Evolutionary conservation across 2,888 invertebrate species (phyloP).

Genomic region (Drosophila cyrtoloma): DNA sequence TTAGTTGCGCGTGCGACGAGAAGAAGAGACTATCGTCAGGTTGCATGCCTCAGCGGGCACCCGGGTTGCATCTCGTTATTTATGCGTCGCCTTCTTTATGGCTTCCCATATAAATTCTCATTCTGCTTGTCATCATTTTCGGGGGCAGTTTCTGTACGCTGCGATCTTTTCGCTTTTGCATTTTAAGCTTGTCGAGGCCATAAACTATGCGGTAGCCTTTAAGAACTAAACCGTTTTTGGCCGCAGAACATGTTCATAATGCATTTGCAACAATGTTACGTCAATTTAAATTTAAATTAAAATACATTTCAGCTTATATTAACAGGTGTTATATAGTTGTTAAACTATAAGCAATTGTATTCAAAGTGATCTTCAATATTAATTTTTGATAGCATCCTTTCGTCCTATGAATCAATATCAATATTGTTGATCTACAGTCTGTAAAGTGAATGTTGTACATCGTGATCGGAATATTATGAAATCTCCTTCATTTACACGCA

Average conservation of each 20-base stretch:
- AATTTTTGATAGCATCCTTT: background rate
- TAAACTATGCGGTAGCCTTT: slow-evolving; percentile 35
- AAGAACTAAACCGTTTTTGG: slow-evolving; percentile 15
- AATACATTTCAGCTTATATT: background rate
- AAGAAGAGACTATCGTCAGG: slow-evolving; percentile 44
- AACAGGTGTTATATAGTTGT: background rate
- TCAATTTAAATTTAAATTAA: background rate
- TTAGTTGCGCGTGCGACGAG: slow-evolving; percentile 74
- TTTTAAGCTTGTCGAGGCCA: slow-evolving; percentile 46
- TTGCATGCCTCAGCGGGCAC: slow-evolving; percentile 61
- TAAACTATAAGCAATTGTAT: background rate
- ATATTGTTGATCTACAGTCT: background rate
- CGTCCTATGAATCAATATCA: slow-evolving; percentile 16
- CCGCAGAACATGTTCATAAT: slow-evolving; percentile 15
- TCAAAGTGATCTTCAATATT: background rate
- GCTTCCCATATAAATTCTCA: slow-evolving; percentile 80
- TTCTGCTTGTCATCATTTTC: slow-evolving; percentile 73
- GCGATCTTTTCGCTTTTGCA: slow-evolving; percentile 31
- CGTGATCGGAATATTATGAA: background rate
- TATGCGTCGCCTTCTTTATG: slow-evolving; percentile 75
- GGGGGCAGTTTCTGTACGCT: slow-evolving; percentile 29
- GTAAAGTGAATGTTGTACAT: background rate
- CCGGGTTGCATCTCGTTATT: slow-evolving; percentile 60
- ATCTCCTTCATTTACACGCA: background rate
- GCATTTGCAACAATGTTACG: slow-evolving; percentile 32